A percentile compares a stretch with the other conserved stretches of the same genome.
These are phyloP conservation scores for Atherinosoma microstoma DNA, from an alignment of 2,797 vertebrate genomes.

Conservation along the genomic window DNA sequence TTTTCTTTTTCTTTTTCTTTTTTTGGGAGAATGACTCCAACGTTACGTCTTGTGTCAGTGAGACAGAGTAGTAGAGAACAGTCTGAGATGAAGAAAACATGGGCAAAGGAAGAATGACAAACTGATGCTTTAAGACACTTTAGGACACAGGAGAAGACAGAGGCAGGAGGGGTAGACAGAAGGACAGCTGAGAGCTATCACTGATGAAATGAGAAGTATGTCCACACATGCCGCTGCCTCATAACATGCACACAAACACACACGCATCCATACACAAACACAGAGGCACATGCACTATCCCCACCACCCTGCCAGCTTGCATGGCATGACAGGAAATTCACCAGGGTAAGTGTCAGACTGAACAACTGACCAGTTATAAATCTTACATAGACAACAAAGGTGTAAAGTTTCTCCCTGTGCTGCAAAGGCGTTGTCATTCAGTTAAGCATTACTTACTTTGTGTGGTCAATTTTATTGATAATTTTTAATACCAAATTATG, in stretches of 20 bases:
- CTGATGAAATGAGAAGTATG: slow-evolving; percentile 61
- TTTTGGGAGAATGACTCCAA: neutral
- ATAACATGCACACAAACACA: slow-evolving; percentile 21
- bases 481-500: too few species aligned
- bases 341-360: neutral
- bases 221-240: slow-evolving; percentile 43
- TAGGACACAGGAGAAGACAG: slow-evolving; percentile 6
- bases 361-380: slow-evolving; percentile 21
- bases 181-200: slow-evolving; percentile 71
- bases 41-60: neutral
- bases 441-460: neutral
- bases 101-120: neutral
- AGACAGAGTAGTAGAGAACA: neutral
- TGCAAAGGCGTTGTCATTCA: neutral
- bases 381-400: neutral
- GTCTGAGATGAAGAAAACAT: neutral
- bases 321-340: slow-evolving; percentile 20
- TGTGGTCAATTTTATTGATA: neutral
- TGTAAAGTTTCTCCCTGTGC: neutral
- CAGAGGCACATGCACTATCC: slow-evolving; percentile 25
- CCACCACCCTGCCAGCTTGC: slow-evolving; percentile 13
- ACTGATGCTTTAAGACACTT: slow-evolving; percentile 13
- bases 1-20: neutral
- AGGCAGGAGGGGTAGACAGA: slow-evolving; percentile 41
- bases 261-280: slow-evolving; percentile 16